These are phyloP conservation scores for Calcarius lapponicus DNA, from an alignment of 2,797 vertebrate species.

Conservation along the genomic window DNA sequence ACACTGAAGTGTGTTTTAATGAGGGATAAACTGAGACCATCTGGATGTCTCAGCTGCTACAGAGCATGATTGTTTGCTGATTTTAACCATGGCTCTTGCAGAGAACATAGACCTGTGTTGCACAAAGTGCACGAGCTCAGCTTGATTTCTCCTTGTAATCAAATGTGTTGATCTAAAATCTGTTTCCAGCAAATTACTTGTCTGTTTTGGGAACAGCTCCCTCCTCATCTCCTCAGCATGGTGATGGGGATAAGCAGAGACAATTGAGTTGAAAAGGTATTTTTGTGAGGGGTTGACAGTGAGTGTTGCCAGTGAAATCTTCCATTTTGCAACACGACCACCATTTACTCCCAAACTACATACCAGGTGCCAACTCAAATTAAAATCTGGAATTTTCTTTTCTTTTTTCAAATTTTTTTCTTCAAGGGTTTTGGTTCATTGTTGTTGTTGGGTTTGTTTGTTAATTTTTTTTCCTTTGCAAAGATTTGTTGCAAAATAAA, in stretches of 20 bases:
- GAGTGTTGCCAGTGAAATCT: background rate
- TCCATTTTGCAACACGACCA: background rate
- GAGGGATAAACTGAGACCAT: slow-evolving; percentile 68
- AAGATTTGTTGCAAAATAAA: background rate
- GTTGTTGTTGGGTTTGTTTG: background rate
- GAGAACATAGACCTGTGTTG: slow-evolving; percentile 24
- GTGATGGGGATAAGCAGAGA: background rate
- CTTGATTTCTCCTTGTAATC: slow-evolving; percentile 53
- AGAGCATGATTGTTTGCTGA: slow-evolving; percentile 50
- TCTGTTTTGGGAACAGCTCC: slow-evolving; percentile 18
- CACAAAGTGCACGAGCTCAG: slow-evolving; percentile 10
- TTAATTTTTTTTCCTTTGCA: background rate
- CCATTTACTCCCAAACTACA: background rate
- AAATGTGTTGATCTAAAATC: slow-evolving; percentile 48
- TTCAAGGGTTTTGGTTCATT: background rate
- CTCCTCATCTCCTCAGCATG: background rate
- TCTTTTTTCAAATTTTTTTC: fast-evolving
- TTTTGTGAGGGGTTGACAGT: background rate
- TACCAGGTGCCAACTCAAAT: background rate
- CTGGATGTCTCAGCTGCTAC: slow-evolving; percentile 61
- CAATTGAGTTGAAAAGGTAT: background rate
- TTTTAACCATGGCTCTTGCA: slow-evolving; percentile 32
- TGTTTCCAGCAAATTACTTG: slow-evolving; percentile 37
- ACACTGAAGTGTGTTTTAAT: slow-evolving; percentile 60
- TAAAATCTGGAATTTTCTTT: background rate